Conservation (phyloP, 2,888 invertebrate species). For the Tetramorium bicarinatum region DNA sequence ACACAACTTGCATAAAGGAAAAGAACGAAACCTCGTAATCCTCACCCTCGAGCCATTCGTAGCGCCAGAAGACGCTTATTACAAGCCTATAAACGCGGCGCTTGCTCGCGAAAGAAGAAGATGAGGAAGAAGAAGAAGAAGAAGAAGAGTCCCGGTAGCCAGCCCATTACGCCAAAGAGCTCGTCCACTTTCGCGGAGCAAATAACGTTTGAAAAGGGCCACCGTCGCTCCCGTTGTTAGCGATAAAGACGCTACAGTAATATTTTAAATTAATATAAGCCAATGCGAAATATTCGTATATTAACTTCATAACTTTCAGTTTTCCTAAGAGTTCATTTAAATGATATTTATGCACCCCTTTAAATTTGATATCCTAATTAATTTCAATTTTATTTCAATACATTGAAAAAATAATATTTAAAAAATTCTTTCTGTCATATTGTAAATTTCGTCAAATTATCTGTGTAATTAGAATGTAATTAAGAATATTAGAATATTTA, state of each 20-base stretch:
- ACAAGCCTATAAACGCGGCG: constrained; percentile 67
- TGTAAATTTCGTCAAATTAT: not conserved
- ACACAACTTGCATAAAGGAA: constrained; percentile 14
- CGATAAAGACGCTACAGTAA: not conserved
- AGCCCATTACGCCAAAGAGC: constrained; percentile 49
- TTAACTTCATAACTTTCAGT: not conserved
- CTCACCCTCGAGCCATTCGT: constrained; percentile 53
- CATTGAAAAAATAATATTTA: not conserved
- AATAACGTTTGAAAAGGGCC: constrained; percentile 39
- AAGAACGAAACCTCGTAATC: constrained; percentile 19
- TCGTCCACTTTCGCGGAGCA: constrained; percentile 47
- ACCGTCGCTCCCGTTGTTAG: not conserved
- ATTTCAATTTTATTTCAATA: constrained; percentile 1
- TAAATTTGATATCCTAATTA: not conserved
- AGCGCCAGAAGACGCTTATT: constrained; percentile 65
- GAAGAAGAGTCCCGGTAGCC: constrained; percentile 46
- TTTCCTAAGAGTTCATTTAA: not conserved
- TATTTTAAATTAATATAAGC: not conserved
- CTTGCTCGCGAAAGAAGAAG: constrained; percentile 54
- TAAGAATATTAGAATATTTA: not conserved
- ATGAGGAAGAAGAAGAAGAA: constrained; percentile 43
- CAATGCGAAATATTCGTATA: not conserved
- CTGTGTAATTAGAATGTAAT: not conserved
- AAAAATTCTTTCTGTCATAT: not conserved
- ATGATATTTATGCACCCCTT: not conserved